phyloP scores from a whole-genome alignment of 2,888 invertebrate species.

The Chalcis sispes region DNA sequence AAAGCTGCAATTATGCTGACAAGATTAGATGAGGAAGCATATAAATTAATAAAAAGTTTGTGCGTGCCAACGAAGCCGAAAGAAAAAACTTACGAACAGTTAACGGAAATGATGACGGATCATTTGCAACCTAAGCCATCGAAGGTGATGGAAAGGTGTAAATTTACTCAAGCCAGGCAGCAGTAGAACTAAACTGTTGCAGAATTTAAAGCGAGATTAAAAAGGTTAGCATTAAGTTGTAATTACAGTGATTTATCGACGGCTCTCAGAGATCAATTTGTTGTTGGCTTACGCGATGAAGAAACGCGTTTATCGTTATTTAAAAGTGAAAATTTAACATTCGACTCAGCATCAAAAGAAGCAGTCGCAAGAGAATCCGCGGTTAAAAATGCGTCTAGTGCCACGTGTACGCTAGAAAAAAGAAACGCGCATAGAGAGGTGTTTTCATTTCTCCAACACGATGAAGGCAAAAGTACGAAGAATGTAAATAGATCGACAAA shows the following conservation, averaged over 20 bases:
- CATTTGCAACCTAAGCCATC: constrained; percentile 55
- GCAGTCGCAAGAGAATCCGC: constrained; percentile 48
- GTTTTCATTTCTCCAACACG: neutral
- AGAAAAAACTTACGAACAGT: constrained; percentile 45
- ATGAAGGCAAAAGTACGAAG: neutral
- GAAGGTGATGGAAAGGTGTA: constrained; percentile 56
- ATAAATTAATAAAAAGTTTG: constrained; percentile 48
- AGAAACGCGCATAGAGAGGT: neutral
- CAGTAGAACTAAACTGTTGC: constrained; percentile 49
- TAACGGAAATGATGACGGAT: no score
- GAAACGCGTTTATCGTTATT: constrained; percentile 48
- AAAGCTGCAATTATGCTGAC: constrained; percentile 44
- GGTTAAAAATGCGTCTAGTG: constrained; percentile 27
- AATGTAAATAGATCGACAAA: neutral
- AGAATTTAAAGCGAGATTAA: constrained; percentile 50
- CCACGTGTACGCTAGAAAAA: neutral
- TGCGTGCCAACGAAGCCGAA: constrained; percentile 52
- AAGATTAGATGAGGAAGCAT: constrained; percentile 44
- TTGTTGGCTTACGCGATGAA: constrained; percentile 51
- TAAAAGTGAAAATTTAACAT: constrained; percentile 33
- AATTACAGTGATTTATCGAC: constrained; percentile 51
- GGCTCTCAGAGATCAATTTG: constrained; percentile 58
- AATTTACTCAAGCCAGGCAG: constrained; percentile 55
- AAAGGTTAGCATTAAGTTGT: constrained; percentile 54
- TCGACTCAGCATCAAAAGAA: constrained; percentile 46